Percentiles rank a stretch among this genome's conserved stretches.
These are phyloP conservation scores for Podotricha telesiphe DNA, from an alignment of 2,888 invertebrate genomes.

Conservation along the genomic window DNA sequence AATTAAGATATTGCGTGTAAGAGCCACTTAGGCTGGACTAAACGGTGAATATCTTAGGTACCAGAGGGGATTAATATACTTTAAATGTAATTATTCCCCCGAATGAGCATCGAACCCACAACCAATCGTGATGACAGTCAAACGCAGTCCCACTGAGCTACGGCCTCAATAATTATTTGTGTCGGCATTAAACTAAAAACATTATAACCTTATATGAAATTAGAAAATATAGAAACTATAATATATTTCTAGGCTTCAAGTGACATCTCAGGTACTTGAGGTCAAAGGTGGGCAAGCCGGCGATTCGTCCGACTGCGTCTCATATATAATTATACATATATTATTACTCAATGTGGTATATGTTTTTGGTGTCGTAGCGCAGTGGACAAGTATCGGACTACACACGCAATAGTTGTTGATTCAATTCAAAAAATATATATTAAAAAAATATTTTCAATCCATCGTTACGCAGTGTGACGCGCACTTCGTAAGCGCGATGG, in stretches of 20 bases:
- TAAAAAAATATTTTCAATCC: too few relatives aligned
- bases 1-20: too few relatives aligned
- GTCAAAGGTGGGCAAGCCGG: slow-evolving; percentile 36
- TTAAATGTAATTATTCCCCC: too few relatives aligned
- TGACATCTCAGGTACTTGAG: slow-evolving; percentile 28
- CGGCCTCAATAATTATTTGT: neutral
- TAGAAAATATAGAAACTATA: slow-evolving; percentile 28
- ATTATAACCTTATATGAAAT: slow-evolving; percentile 19
- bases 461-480: too few relatives aligned
- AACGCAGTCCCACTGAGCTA: too few relatives aligned
- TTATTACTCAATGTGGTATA: slow-evolving; percentile 28
- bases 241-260: slow-evolving; percentile 20
- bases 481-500: too few relatives aligned
- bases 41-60: too few relatives aligned
- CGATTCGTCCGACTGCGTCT: slow-evolving; percentile 25
- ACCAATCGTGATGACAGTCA: too few relatives aligned
- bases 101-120: neutral
- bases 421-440: too few relatives aligned
- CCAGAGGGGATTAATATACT: too few relatives aligned
- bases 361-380: neutral
- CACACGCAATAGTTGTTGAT: neutral
- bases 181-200: slow-evolving; percentile 9
- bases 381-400: neutral
- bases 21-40: too few relatives aligned
- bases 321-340: slow-evolving; percentile 35